Conservation (phyloP, 2,797 vertebrate genomes). For the Notolabrus celidotus region DNA sequence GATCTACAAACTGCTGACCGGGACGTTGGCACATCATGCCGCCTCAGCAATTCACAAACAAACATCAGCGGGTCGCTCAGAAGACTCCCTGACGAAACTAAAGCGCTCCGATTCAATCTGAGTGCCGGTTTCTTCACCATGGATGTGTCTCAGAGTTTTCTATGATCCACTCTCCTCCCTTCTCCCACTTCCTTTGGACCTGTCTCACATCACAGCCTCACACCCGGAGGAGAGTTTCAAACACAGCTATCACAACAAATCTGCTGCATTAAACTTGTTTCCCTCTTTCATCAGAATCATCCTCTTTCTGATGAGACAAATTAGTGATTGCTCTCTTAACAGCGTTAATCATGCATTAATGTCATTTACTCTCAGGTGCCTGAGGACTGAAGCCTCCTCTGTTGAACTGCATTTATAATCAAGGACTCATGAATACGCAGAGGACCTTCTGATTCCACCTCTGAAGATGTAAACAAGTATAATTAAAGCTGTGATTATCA, state of each 20-base stretch:
- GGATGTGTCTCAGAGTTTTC: not conserved
- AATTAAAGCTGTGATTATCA: conserved; percentile 66
- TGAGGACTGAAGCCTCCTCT: conserved; percentile 41
- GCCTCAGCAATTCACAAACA: conserved; percentile 54
- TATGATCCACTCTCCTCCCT: no score
- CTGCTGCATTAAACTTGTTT: not conserved
- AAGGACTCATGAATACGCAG: conserved; percentile 62
- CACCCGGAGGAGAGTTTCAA: not conserved
- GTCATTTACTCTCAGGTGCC: conserved; percentile 50
- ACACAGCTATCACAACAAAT: not conserved
- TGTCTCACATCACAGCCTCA: no score
- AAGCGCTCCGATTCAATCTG: no score
- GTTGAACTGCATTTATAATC: conserved; percentile 57
- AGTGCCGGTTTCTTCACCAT: no score
- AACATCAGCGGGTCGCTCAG: no score
- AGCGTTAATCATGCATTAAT: conserved; percentile 56
- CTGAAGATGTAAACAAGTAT: conserved; percentile 66
- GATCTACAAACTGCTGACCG: conserved; percentile 55
- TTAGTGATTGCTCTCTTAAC: conserved; percentile 36
- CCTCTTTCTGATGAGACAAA: conserved; percentile 45
- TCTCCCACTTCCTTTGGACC: no score
- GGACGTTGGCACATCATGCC: conserved; percentile 7
- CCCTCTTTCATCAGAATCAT: not conserved
- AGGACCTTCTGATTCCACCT: conserved; percentile 48
- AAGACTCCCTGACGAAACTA: conserved; percentile 30